Evolutionary conservation across 2,797 vertebrate species (phyloP).

Genomic region (Botia almorhae): DNA sequence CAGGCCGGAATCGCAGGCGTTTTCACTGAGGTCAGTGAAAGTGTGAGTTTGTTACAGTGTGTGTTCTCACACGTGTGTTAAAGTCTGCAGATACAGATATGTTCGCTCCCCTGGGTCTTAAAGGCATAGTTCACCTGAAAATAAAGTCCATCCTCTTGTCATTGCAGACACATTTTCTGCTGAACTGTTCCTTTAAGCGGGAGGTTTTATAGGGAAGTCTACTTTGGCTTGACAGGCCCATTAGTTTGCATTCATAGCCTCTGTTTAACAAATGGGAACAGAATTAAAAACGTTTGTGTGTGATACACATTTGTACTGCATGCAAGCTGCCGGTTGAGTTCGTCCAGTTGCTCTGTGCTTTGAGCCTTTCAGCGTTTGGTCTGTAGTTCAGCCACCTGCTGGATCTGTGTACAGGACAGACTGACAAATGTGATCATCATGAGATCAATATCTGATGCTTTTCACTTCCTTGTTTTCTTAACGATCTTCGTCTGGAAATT

Average conservation of each 20-base stretch:
- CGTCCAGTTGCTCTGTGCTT: slow-evolving; percentile 13
- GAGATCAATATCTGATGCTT: not conserved
- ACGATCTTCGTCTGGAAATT: not conserved
- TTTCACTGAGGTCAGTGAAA: slow-evolving; percentile 90
- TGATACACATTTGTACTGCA: not conserved
- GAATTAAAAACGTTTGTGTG: not conserved
- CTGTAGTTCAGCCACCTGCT: slow-evolving; percentile 44
- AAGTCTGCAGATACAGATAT: slow-evolving; percentile 5
- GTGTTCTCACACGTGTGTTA: slow-evolving; percentile 20
- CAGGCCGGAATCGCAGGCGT: slow-evolving; percentile 96
- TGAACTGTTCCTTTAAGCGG: not conserved
- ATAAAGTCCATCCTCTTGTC: not conserved
- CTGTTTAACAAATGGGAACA: slow-evolving; percentile 12
- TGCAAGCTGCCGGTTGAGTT: slow-evolving; percentile 10
- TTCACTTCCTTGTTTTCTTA: slow-evolving; percentile 8
- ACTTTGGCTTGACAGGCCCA: not conserved
- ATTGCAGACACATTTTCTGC: not conserved
- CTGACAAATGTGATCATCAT: slow-evolving; percentile 52
- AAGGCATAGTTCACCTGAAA: slow-evolving; percentile 2
- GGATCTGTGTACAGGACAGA: slow-evolving; percentile 12
- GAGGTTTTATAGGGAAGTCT: not conserved
- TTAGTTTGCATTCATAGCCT: not conserved
- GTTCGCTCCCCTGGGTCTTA: not conserved
- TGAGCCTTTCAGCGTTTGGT: slow-evolving; percentile 30
- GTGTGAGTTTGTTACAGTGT: slow-evolving; percentile 31